phyloP scores from a whole-genome alignment of 1,140 invertebrate genomes.

The Sitobion miscanthi region DNA sequence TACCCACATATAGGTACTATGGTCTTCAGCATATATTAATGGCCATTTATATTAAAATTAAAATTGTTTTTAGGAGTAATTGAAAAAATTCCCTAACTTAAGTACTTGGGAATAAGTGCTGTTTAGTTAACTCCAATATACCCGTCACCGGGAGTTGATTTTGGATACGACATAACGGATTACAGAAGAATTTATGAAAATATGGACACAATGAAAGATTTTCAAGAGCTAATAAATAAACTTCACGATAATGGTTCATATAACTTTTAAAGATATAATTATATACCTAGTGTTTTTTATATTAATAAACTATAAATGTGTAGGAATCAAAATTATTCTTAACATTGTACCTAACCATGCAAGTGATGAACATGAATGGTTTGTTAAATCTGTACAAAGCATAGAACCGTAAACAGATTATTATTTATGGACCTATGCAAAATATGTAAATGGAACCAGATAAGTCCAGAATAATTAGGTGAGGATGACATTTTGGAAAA shows the following conservation, averaged over 20 bases:
- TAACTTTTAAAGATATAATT: too few relatives aligned
- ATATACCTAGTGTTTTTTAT: too few relatives aligned
- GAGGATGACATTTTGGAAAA: conserved; percentile 60
- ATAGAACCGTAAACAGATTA: conserved; percentile 73
- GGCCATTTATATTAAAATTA: too few relatives aligned
- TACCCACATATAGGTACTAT: too few relatives aligned
- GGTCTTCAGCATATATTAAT: too few relatives aligned
- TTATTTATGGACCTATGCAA: conserved; percentile 76
- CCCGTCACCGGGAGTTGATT: conserved; percentile 71
- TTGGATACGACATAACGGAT: conserved; percentile 72
- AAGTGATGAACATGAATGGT: conserved; percentile 80
- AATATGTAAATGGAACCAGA: conserved; percentile 62
- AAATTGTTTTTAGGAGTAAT: conserved; percentile 59
- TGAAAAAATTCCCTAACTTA: conserved; percentile 61
- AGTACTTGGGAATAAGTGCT: conserved; percentile 64
- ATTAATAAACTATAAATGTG: not conserved
- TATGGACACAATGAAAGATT: conserved; percentile 72
- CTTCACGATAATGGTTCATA: conserved; percentile 66
- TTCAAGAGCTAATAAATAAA: conserved; percentile 65
- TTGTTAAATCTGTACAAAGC: conserved; percentile 70
- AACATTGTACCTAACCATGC: conserved; percentile 88
- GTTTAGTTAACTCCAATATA: conserved; percentile 75
- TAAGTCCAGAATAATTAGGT: conserved; percentile 70
- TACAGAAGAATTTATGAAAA: conserved; percentile 68
- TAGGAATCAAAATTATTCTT: conserved; percentile 78